Conservation (phyloP, 2,888 invertebrate genomes). For the Malachius bipustulatus region DNA sequence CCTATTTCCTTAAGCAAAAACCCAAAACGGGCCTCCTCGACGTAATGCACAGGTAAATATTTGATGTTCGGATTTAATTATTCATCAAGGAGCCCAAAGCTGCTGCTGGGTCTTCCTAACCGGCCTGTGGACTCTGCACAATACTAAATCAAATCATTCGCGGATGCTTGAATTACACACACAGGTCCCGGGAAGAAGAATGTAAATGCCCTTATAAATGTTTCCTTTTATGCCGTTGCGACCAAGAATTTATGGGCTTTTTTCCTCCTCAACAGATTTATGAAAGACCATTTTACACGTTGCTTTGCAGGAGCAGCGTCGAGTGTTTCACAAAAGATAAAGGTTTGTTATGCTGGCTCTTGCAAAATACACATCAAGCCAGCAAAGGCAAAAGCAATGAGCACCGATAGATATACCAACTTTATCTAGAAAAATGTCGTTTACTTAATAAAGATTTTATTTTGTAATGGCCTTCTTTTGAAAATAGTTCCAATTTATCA, state of each 20-base stretch:
- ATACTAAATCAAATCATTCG: conserved; percentile 6
- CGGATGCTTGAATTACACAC: conserved; percentile 25
- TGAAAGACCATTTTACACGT: background rate
- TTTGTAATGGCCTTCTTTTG: no score
- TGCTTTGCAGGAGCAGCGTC: background rate
- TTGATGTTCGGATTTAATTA: background rate
- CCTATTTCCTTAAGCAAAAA: conserved; percentile 1
- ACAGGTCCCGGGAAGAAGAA: conserved; percentile 24
- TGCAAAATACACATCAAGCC: no score
- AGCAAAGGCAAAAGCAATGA: no score
- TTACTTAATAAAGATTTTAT: no score
- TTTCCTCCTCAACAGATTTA: conserved; percentile 1
- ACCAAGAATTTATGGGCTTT: conserved; percentile 22
- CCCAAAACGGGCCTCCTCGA: background rate
- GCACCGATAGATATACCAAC: no score
- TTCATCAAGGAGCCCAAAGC: background rate
- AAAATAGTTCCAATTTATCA: no score
- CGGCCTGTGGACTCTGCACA: background rate
- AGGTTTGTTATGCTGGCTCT: no score
- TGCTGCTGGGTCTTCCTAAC: background rate
- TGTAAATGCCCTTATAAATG: conserved; percentile 28
- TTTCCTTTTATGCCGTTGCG: conserved; percentile 25
- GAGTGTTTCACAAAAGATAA: background rate
- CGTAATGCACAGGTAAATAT: conserved; percentile 1
- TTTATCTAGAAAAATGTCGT: no score